These are phyloP conservation scores for Slavum lentiscoides DNA, from an alignment of 2,888 invertebrate genomes.

Conservation along the genomic window DNA sequence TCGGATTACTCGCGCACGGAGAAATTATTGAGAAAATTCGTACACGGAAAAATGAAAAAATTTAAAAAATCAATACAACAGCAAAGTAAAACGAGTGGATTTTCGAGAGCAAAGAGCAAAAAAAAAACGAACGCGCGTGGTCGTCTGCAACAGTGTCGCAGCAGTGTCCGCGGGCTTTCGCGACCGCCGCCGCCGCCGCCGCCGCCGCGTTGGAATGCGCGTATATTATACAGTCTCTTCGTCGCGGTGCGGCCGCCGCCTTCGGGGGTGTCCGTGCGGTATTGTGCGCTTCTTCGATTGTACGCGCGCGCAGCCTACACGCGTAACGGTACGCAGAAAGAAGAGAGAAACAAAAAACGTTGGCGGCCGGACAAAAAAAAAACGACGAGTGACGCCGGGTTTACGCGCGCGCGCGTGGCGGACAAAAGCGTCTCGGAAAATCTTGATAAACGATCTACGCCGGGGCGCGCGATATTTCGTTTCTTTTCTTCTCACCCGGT, in stretches of 20 bases:
- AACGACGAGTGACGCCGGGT: constrained; percentile 14
- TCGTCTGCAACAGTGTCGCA: no score
- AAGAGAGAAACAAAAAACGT: not conserved
- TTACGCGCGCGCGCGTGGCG: not conserved
- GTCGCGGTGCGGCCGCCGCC: no score
- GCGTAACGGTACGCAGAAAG: not conserved
- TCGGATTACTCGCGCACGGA: no score
- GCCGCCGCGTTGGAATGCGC: not conserved
- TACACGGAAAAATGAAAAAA: no score
- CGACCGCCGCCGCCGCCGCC: no score
- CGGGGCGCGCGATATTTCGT: constrained; percentile 37
- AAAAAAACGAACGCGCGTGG: no score
- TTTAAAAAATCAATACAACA: no score
- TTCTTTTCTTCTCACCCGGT: not conserved
- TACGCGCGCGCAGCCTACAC: not conserved
- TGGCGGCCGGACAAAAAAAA: constrained; percentile 20
- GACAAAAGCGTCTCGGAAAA: constrained; percentile 36
- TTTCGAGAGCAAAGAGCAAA: no score
- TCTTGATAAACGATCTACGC: constrained; percentile 49
- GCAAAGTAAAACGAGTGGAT: no score
- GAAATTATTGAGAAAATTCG: no score
- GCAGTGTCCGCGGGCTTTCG: no score
- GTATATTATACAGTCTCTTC: no score
- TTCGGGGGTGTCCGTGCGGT: constrained; percentile 21
- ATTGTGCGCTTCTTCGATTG: not conserved